phyloP scores from a whole-genome alignment of 1,140 invertebrate genomes.

The Pseudomyrmex sp. region DNA sequence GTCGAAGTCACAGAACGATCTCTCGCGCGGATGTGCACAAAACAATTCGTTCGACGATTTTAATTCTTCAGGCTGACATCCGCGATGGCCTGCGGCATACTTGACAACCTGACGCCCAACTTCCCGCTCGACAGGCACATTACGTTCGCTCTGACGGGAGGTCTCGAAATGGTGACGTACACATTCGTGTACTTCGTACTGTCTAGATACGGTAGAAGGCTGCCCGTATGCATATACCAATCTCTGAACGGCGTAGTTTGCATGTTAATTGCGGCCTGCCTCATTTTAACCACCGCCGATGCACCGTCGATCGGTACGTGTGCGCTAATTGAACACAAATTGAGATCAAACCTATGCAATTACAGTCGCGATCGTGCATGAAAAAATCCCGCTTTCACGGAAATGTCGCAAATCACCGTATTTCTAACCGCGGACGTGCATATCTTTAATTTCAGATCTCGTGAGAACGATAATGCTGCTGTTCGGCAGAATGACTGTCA shows the following conservation, averaged over 20 bases:
- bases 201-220: slow-evolving; percentile 73
- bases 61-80: slow-evolving; percentile 76
- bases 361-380: background rate
- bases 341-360: too few relatives aligned
- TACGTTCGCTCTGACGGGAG: slow-evolving; percentile 78
- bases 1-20: background rate
- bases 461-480: slow-evolving; percentile 73
- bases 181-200: slow-evolving; percentile 78
- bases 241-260: slow-evolving; percentile 75
- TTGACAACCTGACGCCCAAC: slow-evolving; percentile 73
- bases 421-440: background rate
- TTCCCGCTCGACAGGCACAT: slow-evolving; percentile 78
- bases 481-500: slow-evolving; percentile 76
- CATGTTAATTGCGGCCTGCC: slow-evolving; percentile 72
- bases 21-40: background rate
- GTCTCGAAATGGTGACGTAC: slow-evolving; percentile 77
- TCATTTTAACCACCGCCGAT: slow-evolving; percentile 39
- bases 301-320: slow-evolving; percentile 37
- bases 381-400: background rate
- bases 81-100: slow-evolving; percentile 74
- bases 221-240: slow-evolving; percentile 72
- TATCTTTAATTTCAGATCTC: slow-evolving; percentile 66
- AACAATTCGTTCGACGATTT: background rate
- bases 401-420: background rate
- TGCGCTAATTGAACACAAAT: background rate